Conservation (phyloP, 2,888 invertebrate species). For the Drosophila recens region DNA sequence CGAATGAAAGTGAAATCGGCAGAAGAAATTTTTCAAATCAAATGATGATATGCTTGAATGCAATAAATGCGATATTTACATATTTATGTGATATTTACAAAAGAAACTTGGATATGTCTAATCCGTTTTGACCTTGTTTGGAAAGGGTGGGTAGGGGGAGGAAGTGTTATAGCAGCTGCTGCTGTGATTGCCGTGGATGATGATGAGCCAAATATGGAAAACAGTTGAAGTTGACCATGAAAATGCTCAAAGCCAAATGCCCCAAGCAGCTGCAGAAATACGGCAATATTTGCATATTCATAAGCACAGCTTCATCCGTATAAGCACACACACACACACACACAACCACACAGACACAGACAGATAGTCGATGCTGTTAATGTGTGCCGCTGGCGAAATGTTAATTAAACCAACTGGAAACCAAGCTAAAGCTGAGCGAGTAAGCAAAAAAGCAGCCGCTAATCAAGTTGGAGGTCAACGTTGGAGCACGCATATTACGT, state of each 20-base stretch:
- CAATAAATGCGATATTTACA: constrained; percentile 19
- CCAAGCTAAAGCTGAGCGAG: constrained; percentile 44
- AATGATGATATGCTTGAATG: constrained; percentile 12
- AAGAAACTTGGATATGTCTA: constrained; percentile 33
- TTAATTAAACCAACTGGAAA: constrained; percentile 71
- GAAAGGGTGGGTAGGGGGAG: not conserved
- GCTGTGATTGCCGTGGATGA: constrained; percentile 33
- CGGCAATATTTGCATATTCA: constrained; percentile 61
- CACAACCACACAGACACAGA: constrained; percentile 14
- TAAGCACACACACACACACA: constrained; percentile 19
- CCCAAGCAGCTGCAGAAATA: constrained; percentile 47
- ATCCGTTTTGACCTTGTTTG: constrained; percentile 4
- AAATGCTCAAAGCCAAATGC: constrained; percentile 57
- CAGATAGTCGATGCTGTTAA: constrained; percentile 35
- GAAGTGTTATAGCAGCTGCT: constrained; percentile 4
- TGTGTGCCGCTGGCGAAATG: constrained; percentile 60
- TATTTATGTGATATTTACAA: constrained; percentile 1
- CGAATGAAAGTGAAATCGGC: constrained; percentile 70
- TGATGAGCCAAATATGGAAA: constrained; percentile 52
- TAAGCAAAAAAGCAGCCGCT: constrained; percentile 52
- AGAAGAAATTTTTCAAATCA: constrained; percentile 51
- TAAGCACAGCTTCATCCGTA: constrained; percentile 49
- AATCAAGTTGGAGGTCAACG: constrained; percentile 79
- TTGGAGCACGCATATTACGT: constrained; percentile 63
- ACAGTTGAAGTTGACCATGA: constrained; percentile 61